Conservation (phyloP, 2,888 invertebrate species). For the Himalopsyche japonica region DNA sequence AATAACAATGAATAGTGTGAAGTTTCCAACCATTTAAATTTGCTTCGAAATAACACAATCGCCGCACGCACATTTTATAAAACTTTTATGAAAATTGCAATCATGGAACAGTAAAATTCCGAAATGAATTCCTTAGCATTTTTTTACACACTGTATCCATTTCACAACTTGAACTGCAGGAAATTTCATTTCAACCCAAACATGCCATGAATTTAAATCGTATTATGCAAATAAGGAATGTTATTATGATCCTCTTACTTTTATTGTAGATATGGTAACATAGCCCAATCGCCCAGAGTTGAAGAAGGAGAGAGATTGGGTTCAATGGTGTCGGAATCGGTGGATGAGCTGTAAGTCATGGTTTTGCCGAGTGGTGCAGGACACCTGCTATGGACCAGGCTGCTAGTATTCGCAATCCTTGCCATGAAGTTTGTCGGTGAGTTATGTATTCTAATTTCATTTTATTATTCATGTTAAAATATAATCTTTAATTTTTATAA, state of each 20-base stretch:
- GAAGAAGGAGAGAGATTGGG: background rate
- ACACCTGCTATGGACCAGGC: conserved; percentile 35
- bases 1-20: no score
- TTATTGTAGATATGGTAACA: conserved; percentile 37
- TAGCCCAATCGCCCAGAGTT: conserved; percentile 8
- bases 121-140: background rate
- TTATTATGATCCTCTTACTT: background rate
- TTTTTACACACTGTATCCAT: background rate
- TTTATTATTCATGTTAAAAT: no score
- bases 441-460: background rate
- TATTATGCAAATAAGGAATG: background rate
- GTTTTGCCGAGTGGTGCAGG: conserved; percentile 18
- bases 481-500: no score
- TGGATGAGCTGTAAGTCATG: conserved; percentile 27
- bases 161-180: background rate
- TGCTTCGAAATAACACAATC: no score
- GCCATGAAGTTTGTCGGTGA: conserved; percentile 37
- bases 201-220: background rate
- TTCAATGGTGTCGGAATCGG: conserved; percentile 26
- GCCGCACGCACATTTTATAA: no score
- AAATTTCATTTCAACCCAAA: conserved; percentile 1
- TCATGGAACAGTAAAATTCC: background rate
- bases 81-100: background rate
- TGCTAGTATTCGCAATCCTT: conserved; percentile 34
- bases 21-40: no score